phyloP scores from a whole-genome alignment of 2,797 vertebrate species.

The Tympanoctomys barrerae region DNA sequence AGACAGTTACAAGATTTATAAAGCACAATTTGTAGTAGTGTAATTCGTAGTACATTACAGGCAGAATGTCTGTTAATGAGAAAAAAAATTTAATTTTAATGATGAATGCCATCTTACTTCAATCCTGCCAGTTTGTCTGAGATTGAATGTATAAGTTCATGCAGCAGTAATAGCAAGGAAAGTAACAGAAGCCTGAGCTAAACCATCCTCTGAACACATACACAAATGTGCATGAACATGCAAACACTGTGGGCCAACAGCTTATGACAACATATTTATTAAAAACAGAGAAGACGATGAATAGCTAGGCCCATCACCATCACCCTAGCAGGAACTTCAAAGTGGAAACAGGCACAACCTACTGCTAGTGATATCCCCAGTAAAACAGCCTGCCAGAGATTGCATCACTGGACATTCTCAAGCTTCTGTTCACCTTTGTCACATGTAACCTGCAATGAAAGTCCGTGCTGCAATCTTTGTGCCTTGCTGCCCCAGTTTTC shows the following conservation, averaged over 20 bases:
- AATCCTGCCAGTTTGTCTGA: constrained; percentile 43
- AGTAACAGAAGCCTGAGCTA: neutral
- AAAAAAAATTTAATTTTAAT: constrained; percentile 77
- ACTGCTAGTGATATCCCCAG: neutral
- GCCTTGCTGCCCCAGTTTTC: neutral
- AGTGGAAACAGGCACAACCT: neutral
- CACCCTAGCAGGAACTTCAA: neutral
- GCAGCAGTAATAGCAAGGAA: neutral
- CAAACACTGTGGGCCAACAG: neutral
- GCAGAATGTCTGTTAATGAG: constrained; percentile 76
- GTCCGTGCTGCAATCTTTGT: neutral
- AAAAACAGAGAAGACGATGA: neutral
- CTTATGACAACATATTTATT: neutral
- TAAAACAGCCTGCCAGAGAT: neutral
- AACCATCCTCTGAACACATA: neutral
- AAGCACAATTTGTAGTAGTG: constrained; percentile 48
- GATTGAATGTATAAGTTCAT: neutral
- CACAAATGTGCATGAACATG: neutral
- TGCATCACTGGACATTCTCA: neutral
- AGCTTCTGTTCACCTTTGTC: neutral
- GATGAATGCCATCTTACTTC: constrained; percentile 63
- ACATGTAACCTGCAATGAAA: neutral
- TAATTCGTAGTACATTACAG: constrained; percentile 73
- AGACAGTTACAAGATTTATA: constrained; percentile 75
- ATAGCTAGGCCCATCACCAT: neutral